These are phyloP conservation scores for Platycercus adscitus DNA, from an alignment of 2,113 vertebrate genomes.

Conservation along the genomic window DNA sequence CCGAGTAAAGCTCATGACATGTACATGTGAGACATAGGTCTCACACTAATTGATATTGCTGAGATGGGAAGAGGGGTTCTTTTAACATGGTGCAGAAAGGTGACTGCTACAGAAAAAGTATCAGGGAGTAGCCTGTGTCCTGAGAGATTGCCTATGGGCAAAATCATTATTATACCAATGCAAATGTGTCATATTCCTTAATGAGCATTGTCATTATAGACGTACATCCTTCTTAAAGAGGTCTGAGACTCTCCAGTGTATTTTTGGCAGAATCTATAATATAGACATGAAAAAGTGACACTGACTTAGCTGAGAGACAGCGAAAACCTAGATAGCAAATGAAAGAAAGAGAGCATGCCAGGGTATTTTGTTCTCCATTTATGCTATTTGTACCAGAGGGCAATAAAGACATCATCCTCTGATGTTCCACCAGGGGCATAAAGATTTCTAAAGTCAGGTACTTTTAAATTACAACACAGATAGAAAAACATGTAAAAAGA, in stretches of 20 bases:
- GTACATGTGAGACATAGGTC: background rate
- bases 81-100: background rate
- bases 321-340: background rate
- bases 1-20: background rate
- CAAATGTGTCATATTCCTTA: background rate
- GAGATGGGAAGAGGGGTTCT: background rate
- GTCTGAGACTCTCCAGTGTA: background rate
- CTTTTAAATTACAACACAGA: background rate
- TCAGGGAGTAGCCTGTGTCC: background rate
- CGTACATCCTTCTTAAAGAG: background rate
- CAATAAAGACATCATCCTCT: background rate
- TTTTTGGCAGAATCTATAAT: background rate
- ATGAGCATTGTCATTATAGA: background rate
- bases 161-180: background rate
- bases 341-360: background rate
- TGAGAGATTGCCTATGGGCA: background rate
- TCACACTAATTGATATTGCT: background rate
- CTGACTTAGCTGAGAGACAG: background rate
- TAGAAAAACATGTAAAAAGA: background rate
- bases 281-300: background rate
- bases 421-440: background rate
- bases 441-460: background rate
- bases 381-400: background rate
- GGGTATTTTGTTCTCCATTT: background rate
- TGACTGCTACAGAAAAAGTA: background rate